phyloP scores from a whole-genome alignment of 1,140 invertebrate genomes.

The Melitaea cinxia region DNA sequence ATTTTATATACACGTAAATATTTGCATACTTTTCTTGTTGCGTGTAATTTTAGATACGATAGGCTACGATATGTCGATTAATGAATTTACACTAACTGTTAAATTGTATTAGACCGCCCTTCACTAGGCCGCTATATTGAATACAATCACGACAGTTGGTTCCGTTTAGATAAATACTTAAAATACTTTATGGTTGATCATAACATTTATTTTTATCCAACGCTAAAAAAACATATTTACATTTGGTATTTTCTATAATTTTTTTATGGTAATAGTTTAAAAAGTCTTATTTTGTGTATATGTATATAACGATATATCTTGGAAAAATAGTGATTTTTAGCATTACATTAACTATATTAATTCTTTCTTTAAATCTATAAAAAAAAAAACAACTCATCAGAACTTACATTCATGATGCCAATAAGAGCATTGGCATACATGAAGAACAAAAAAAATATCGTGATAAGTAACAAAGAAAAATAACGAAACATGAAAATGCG shows the following conservation, averaged over 20 bases:
- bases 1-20: not conserved
- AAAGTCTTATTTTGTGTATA: no score
- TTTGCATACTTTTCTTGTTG: not conserved
- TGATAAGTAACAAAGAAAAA: not conserved
- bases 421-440: no score
- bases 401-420: no score
- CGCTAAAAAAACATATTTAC: no score
- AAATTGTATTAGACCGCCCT: slow-evolving; percentile 21
- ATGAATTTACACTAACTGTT: not conserved
- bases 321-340: no score
- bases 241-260: no score
- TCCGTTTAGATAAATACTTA: slow-evolving; percentile 7
- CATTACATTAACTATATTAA: no score
- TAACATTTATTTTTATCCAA: not conserved
- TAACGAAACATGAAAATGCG: not conserved
- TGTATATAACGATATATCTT: no score
- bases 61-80: not conserved
- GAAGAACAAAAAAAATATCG: no score
- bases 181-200: not conserved
- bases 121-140: slow-evolving; percentile 15
- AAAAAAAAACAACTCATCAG: no score
- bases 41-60: not conserved
- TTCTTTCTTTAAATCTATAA: no score
- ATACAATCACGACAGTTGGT: not conserved
- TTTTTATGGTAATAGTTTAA: no score